These are phyloP conservation scores for Rhagophthalmus giganteus DNA, from an alignment of 2,888 invertebrate genomes.

Conservation along the genomic window DNA sequence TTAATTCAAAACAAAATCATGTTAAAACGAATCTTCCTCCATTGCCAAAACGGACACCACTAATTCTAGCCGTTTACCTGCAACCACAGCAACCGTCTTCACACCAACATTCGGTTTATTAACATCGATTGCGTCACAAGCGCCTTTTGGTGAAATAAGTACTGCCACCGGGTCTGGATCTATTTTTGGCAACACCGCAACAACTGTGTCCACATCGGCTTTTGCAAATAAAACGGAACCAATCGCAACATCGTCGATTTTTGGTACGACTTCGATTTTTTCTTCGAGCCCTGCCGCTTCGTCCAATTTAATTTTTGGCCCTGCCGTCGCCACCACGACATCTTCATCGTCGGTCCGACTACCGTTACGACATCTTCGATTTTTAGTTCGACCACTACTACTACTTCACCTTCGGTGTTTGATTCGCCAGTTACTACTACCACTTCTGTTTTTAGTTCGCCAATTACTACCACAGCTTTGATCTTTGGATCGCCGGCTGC, in stretches of 20 bases:
- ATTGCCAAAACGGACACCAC: no score
- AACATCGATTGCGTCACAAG: no score
- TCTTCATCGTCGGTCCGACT: constrained; percentile 2
- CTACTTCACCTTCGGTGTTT: constrained; percentile 2
- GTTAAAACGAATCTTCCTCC: no score
- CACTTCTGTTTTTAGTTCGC: constrained; percentile 32
- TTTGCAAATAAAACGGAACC: no score
- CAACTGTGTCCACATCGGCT: constrained; percentile 35
- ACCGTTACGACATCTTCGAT: constrained; percentile 6
- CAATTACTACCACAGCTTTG: constrained; percentile 9
- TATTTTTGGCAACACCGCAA: constrained; percentile 48
- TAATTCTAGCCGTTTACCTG: neutral
- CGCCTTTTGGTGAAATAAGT: no score
- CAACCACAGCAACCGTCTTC: constrained; percentile 6
- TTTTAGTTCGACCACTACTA: constrained; percentile 12
- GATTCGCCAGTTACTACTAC: constrained; percentile 12
- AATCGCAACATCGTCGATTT: no score
- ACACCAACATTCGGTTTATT: no score
- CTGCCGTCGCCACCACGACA: constrained; percentile 5
- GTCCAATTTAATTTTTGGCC: constrained; percentile 18
- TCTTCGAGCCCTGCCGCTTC: constrained; percentile 16
- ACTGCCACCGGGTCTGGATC: no score
- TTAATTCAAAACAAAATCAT: no score
- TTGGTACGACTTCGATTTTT: no score
- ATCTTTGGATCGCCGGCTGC: constrained; percentile 6